Conservation (phyloP, 2,797 vertebrate species). For the Echiichthys vipera region DNA sequence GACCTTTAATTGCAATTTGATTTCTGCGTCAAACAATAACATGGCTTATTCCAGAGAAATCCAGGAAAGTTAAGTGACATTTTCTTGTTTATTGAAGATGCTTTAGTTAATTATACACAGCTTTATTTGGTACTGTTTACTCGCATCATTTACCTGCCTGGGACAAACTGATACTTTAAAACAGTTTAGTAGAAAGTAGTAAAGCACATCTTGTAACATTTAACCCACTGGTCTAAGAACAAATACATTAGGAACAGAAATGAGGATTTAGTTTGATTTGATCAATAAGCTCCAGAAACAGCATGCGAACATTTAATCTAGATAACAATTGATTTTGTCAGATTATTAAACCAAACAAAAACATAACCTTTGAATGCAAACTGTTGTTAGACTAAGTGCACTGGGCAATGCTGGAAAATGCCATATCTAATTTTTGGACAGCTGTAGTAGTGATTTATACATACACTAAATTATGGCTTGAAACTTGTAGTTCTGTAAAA, state of each 20-base stretch:
- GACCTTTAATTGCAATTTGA: neutral
- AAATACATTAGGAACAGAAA: neutral
- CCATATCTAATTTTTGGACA: neutral
- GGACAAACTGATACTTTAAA: constrained; percentile 24
- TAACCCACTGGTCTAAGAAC: neutral
- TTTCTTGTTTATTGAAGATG: too few species aligned
- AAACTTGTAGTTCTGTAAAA: neutral
- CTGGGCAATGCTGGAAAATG: neutral
- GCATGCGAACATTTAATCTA: neutral
- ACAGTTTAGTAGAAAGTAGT: constrained; percentile 24
- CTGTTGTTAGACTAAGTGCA: neutral
- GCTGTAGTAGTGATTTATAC: neutral
- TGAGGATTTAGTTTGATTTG: neutral
- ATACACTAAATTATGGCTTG: neutral
- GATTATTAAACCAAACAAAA: neutral
- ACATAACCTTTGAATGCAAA: neutral
- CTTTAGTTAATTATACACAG: neutral
- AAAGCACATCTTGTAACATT: neutral
- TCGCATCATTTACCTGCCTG: constrained; percentile 3
- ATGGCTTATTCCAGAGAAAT: neutral
- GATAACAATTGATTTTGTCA: neutral
- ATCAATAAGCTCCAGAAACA: constrained; percentile 14
- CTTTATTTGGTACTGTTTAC: constrained; percentile 21
- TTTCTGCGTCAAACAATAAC: neutral
- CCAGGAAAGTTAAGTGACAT: neutral